Conservation (phyloP, 2,113 vertebrate species). For the Maccullochella peelii region DNA sequence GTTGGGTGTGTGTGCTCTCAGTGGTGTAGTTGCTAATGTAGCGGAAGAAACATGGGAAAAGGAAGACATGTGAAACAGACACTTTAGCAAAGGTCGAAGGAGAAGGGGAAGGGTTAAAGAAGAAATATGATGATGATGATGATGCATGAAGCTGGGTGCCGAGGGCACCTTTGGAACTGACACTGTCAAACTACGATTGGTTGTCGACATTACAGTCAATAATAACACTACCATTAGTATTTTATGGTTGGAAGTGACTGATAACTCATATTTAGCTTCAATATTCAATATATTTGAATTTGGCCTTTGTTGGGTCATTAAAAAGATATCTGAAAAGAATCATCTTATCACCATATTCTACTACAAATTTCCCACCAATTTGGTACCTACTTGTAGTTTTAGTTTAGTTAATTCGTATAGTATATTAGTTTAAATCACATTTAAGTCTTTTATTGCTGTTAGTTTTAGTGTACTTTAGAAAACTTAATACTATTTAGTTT, state of each 20-base stretch:
- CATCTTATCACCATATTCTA: no score
- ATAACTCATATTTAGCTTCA: neutral
- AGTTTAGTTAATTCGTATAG: no score
- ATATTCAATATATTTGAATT: neutral
- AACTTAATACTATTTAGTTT: no score
- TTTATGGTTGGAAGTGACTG: neutral
- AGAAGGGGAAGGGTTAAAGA: constrained; percentile 9
- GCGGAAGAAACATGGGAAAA: neutral
- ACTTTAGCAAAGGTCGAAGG: constrained; percentile 53
- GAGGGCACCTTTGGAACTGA: neutral
- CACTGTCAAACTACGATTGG: neutral
- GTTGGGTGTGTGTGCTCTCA: constrained; percentile 36
- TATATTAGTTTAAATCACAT: no score
- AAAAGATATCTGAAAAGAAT: neutral
- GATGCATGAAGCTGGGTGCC: neutral
- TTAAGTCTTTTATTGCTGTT: no score
- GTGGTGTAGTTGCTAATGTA: constrained; percentile 54
- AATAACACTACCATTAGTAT: neutral
- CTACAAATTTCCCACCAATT: no score
- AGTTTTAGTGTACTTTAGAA: no score
- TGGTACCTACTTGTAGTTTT: no score
- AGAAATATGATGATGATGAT: neutral
- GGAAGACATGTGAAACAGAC: constrained; percentile 31
- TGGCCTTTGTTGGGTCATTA: neutral
- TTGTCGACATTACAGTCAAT: neutral